Evolutionary conservation across 2,113 vertebrate species (phyloP), one percentile per base, ranked within the genome.

Genomic region (Variabilichromis moorii): DNA sequence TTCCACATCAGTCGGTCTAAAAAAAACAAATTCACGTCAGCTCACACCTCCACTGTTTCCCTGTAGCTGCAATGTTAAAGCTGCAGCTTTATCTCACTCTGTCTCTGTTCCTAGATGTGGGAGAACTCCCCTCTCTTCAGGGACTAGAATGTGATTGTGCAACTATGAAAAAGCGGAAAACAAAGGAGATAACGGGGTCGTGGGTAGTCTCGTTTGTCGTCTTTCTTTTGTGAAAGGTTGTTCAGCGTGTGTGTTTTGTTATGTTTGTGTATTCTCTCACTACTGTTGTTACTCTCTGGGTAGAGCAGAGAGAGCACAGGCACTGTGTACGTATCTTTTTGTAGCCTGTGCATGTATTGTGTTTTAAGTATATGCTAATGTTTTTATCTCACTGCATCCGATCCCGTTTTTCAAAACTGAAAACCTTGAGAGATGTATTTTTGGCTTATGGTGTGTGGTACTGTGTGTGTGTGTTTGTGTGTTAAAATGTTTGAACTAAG

Each of bases 321-420:
- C 81, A 5, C 24, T 40, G 73, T 86, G 28, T 87, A 31, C 66
- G 54, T 45, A 33, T 86, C 28, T 76, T 80, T 90, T 90, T 90
- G 85, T 87, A 76, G 47, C 59, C 80, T 85, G 31, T 51, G 33
- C 80, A 55, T 90, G 81, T 50, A 89, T 91, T 93, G 86, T 90
- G 83, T 90, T 91, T 90, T 91, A 94, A 92, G 79, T 73, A 61
- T 89, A 94, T 93, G 93, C 88, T 91, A 92, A 93, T 95, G 93
- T 94, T 90, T 91, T 93, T 93, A 94, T 94, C 89, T 88, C 83
- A 73, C 82, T 92, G 85, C 83, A 91, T 92, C 88, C 91, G 80
- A 92, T 93, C 90, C 89, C 78, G 42, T 91, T 94, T 91, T 88
- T 89, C 79, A 42, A 84, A 82, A 82, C 84, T 81, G 57, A 86